phyloP scores from a whole-genome alignment of 1,140 invertebrate species.

The Magallana angulata region DNA sequence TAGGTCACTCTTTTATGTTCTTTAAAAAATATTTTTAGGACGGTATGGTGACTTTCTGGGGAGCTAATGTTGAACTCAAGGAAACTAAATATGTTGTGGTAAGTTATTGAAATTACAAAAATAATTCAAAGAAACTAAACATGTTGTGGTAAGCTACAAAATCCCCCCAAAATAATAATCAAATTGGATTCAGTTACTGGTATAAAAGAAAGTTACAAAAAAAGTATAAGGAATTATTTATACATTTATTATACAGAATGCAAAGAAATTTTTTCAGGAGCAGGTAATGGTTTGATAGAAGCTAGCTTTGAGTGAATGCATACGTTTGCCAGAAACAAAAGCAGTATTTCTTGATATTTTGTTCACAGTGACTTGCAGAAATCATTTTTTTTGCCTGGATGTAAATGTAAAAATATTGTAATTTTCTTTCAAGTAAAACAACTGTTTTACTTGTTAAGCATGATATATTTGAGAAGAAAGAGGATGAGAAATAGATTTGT shows the following conservation, averaged over 20 bases:
- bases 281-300: background rate
- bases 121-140: slow-evolving; percentile 73
- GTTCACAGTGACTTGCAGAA: background rate
- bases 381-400: background rate
- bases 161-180: too few relatives aligned
- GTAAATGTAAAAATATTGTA: background rate
- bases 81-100: slow-evolving; percentile 75
- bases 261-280: slow-evolving; percentile 25
- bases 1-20: too few relatives aligned
- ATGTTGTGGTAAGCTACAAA: slow-evolving; percentile 72
- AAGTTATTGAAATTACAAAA: slow-evolving; percentile 48
- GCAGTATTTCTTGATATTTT: too few relatives aligned
- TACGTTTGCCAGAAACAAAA: background rate
- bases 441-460: too few relatives aligned
- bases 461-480: too few relatives aligned
- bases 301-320: slow-evolving; percentile 13
- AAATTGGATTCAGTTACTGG: background rate
- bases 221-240: too few relatives aligned
- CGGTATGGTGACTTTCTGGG: slow-evolving; percentile 79
- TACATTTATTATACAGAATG: slow-evolving; percentile 21
- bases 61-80: slow-evolving; percentile 72
- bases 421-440: background rate
- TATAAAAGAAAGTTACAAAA: too few relatives aligned
- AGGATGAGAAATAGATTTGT: too few relatives aligned
- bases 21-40: slow-evolving; percentile 66